phyloP scores from a whole-genome alignment of 2,797 vertebrate genomes.

The Microhierax caerulescens region DNA sequence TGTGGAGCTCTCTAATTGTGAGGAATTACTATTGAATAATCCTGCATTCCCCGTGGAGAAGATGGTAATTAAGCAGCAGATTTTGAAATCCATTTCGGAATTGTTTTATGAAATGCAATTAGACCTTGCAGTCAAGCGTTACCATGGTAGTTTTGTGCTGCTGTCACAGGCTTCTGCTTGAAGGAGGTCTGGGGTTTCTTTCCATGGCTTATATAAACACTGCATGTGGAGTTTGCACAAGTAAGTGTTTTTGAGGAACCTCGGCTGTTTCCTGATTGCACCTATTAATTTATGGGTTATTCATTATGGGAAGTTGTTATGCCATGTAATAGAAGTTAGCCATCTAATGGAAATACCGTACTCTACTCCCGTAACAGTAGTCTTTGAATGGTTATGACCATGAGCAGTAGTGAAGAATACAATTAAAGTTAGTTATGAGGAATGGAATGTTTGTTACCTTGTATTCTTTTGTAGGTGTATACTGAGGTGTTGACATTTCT shows the following conservation, averaged over 20 bases:
- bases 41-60: neutral
- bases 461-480: neutral
- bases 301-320: neutral
- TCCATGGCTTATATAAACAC: neutral
- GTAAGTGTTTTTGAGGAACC: neutral
- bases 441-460: neutral
- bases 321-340: neutral
- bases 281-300: neutral
- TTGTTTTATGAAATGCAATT: constrained; percentile 1
- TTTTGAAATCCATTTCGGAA: constrained; percentile 1
- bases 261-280: neutral
- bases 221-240: neutral
- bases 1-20: neutral
- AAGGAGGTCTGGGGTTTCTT: neutral
- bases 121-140: neutral
- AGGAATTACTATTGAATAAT: constrained; percentile 1
- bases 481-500: neutral
- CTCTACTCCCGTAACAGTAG: neutral
- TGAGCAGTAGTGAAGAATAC: neutral
- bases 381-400: neutral
- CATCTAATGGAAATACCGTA: neutral
- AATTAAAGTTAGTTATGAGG: neutral
- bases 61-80: constrained; percentile 23
- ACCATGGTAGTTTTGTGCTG: neutral
- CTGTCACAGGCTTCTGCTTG: neutral